Evolutionary conservation across 2,888 invertebrate genomes (phyloP), one percentile per base, ranked within the genome.

Genomic region (Apomyelois bistriatella): DNA sequence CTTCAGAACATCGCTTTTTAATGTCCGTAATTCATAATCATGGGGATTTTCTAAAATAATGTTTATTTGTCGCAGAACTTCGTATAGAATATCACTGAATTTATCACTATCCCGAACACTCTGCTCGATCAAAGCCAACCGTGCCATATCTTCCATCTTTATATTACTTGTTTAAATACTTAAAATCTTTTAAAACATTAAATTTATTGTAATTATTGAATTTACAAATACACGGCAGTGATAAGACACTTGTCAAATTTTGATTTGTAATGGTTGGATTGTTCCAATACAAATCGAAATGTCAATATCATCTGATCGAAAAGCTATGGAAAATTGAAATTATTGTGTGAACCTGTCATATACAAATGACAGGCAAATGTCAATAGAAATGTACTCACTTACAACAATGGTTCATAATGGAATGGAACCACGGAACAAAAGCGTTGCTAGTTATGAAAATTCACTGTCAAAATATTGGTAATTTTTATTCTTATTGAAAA

Each of bases 81-180:
- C 79, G 42, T 73, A 66, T 7, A 90, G 64, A 57, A 87, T 63
- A 72, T 74, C 77, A 61, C 67, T 72, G 58, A 79, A 90, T 56
- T 72, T 74, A 54, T 80, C 72, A 13, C 58, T 53, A 55, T 84
- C 76, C 52, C 73, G 64, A 17, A 87, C 61, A 57, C 71, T 73
- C 65, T 83, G 81, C 66, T 90, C 90, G n/a, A 90, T 72, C 36
- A 85, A 63, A 57, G 89, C 90, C 48, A 90, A 72, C 51, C 89
- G 82, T 38, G 90, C 89, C 76, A 82, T 84, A 58, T 86, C 85
- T 60, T 90, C 89, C 90, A 90, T 90, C 72, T 62, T 79, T 30
- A 38, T 13, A 48, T 28, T 8, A 48, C 15, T 49, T 15, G 9
- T 17, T 52, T 35, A 15, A 35, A 28, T 38, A 38, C 48, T 38